These are phyloP conservation scores for cat (Felis catus) DNA, from an alignment of 2,113 vertebrate species.

Conservation along the genomic window DNA sequence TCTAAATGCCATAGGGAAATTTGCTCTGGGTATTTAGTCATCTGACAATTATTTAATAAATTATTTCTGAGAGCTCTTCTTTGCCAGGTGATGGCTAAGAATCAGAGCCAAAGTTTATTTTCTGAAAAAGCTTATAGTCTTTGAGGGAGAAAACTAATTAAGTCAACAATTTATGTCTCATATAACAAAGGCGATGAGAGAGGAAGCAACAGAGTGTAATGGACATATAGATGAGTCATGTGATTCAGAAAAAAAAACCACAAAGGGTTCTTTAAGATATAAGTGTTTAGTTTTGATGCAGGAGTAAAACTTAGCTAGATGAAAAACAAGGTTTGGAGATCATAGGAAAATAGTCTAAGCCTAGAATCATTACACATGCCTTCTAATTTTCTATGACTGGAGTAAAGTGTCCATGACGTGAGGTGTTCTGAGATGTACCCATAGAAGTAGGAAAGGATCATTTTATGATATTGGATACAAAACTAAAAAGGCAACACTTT, in stretches of 20 bases:
- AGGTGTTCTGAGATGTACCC: background rate
- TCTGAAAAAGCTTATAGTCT: background rate
- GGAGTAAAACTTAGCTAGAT: background rate
- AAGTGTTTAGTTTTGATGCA: background rate
- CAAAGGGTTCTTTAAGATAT: background rate
- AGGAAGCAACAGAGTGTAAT: background rate
- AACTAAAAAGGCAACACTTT: background rate
- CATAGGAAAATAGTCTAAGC: background rate
- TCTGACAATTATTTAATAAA: background rate
- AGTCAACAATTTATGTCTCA: background rate
- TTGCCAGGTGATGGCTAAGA: background rate
- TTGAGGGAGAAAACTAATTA: background rate
- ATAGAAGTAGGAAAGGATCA: background rate
- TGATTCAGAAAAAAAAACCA: background rate
- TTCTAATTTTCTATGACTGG: background rate
- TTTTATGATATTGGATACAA: background rate
- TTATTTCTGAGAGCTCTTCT: background rate
- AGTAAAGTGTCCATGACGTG: background rate
- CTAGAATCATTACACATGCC: background rate
- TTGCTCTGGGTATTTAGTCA: constrained; percentile 16
- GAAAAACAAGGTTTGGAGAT: background rate
- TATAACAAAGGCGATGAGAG: background rate
- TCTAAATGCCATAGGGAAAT: background rate
- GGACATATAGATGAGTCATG: background rate
- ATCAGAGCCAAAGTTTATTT: background rate